Evolutionary conservation across 2,113 vertebrate species (phyloP), one percentile per base, ranked within the genome.

Genomic region (Lucifuga dentata): DNA sequence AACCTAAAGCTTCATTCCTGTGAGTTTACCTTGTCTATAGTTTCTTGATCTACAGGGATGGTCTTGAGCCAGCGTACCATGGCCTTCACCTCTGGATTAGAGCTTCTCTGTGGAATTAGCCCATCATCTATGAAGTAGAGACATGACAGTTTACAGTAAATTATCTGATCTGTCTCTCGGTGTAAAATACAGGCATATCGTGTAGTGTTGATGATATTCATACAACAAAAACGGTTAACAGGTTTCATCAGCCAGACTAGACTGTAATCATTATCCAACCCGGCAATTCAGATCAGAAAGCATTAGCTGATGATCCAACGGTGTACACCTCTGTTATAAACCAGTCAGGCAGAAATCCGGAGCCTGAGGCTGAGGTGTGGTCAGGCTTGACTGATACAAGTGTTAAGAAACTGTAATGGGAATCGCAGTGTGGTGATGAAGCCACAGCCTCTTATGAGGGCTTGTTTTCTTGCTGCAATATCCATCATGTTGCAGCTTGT

Each of bases 1-100:
- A 44, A 20, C 40, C 11, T 8, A 19, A 5, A 62, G 11, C 11
- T 9, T 26, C 11, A 13, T 61, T 35, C 0, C 16, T 5, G 16
- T 39, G 8, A 38, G 4, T 41, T 64, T 71, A 93, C 93, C 74
- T 83, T 90, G 50, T 87, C 38, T 5, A 92, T 81, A 1, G 89
- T 92, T 70, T 89, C 78, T 44, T 90, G 85, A 81, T 93, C 90
- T n/a, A 92, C 90, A 1, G 87, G 88, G 23, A 94, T 32, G 24
- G 83, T 23, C 43, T 76, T 85, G 24, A 94, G 84, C 93, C 93
- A 94, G 51, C n/a, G 43, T 6, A 89, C 84, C 79, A 94, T 66
- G 32, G 83, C 55, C 48, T 53, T 67, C 19, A 5, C 82, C 46
- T 92, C 87, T 21, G 77, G 46, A n/a, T 68, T 63, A 12, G 43